Evolutionary conservation across 2,113 vertebrate species (phyloP).

Genomic region (Uria lomvia): DNA sequence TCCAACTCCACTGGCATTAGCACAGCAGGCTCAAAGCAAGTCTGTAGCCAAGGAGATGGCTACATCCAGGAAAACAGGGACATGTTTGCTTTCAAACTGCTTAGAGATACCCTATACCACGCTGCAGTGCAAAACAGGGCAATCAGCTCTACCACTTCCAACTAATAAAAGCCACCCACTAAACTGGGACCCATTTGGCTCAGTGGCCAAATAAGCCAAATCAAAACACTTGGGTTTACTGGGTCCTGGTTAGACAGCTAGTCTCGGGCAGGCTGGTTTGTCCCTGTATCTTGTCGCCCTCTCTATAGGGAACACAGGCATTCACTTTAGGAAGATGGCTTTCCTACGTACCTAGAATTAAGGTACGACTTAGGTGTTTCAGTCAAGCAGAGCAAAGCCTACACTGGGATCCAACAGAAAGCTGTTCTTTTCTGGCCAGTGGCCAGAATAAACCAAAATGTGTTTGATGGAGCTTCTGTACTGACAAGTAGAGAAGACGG

Average conservation of each 20-base stretch:
- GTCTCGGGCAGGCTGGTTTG: accelerated
- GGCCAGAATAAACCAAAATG: not conserved
- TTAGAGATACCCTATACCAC: not conserved
- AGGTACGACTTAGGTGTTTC: not conserved
- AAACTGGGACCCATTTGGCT: accelerated
- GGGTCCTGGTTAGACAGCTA: not conserved
- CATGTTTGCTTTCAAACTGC: not conserved
- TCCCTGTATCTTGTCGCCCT: not conserved
- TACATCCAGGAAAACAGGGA: not conserved
- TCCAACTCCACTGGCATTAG: not conserved
- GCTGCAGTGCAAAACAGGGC: accelerated
- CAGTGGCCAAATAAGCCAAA: not conserved
- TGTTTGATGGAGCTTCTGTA: not conserved
- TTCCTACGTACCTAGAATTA: not conserved
- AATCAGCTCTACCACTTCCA: not conserved
- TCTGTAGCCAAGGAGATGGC: not conserved
- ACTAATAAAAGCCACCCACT: not conserved
- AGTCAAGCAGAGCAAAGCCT: not conserved
- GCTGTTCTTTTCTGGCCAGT: not conserved
- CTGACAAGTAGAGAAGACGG: not conserved
- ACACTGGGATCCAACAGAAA: not conserved
- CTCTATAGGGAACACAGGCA: not conserved
- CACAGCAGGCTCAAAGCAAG: not conserved
- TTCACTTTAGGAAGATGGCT: not conserved
- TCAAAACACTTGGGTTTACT: not conserved